A percentile compares a stretch with the other conserved stretches of the same genome.
Conservation (phyloP, 2,113 vertebrate genomes). For the Cavia porcellus region DNA sequence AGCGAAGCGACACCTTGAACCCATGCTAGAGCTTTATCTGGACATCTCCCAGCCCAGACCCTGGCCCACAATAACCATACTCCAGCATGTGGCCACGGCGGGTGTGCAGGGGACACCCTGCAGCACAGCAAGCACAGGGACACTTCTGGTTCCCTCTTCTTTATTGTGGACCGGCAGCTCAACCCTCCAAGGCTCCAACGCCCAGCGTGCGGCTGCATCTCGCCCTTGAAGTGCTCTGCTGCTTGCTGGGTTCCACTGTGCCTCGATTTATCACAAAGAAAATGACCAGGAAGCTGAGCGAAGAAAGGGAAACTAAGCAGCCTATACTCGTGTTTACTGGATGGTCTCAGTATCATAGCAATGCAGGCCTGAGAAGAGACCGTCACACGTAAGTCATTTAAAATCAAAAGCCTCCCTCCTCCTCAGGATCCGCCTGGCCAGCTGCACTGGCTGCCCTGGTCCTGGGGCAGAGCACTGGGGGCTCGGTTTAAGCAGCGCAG, state of each 20-base stretch:
- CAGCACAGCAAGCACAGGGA: fast-evolving
- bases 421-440: slow-evolving; percentile 77
- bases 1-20: background rate
- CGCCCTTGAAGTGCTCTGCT: background rate
- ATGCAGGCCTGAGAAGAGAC: slow-evolving; percentile 47
- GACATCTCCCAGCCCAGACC: background rate
- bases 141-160: background rate
- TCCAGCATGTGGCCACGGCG: background rate
- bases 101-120: background rate
- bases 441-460: background rate
- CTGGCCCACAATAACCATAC: background rate
- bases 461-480: slow-evolving; percentile 35
- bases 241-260: slow-evolving; percentile 44
- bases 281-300: slow-evolving; percentile 37
- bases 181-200: background rate
- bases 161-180: background rate
- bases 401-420: slow-evolving; percentile 78
- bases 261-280: background rate
- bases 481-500: slow-evolving; percentile 25
- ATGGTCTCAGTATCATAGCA: background rate
- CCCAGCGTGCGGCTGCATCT: background rate
- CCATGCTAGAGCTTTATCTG: background rate
- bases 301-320: slow-evolving; percentile 19
- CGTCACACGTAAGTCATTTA: slow-evolving; percentile 72
- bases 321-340: slow-evolving; percentile 50